A percentile compares a stretch with the other conserved stretches of the same genome.
These are phyloP conservation scores for Dryadula phaetusa DNA, from an alignment of 2,888 invertebrate genomes.

Conservation along the genomic window DNA sequence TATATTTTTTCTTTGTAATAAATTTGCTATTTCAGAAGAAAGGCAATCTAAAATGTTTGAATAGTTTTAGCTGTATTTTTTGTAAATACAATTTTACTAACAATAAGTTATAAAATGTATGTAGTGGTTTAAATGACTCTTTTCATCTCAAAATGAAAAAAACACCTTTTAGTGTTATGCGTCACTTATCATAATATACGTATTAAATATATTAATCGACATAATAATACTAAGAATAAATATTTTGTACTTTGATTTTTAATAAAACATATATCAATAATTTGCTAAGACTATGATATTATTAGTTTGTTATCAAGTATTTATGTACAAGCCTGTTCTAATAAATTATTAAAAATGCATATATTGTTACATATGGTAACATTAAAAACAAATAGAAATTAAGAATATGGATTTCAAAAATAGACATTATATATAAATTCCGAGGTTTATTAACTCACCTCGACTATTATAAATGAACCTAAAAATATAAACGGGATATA, in stretches of 20 bases:
- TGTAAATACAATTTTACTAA: slow-evolving; percentile 21
- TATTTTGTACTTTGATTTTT: slow-evolving; percentile 36
- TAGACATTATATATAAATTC: slow-evolving; percentile 30
- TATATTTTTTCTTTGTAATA: slow-evolving; percentile 81
- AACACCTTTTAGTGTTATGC: neutral
- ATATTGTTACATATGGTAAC: slow-evolving; percentile 29
- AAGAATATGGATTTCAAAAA: slow-evolving; percentile 35
- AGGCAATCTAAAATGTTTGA: slow-evolving; percentile 58
- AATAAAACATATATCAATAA: slow-evolving; percentile 37
- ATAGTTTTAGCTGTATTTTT: slow-evolving; percentile 22
- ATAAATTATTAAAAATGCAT: slow-evolving; percentile 19
- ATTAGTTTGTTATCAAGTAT: slow-evolving; percentile 28
- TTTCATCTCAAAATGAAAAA: neutral
- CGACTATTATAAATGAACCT: slow-evolving; percentile 42
- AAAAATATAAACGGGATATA: slow-evolving; percentile 53
- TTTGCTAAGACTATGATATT: slow-evolving; percentile 34
- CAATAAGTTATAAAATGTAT: slow-evolving; percentile 37
- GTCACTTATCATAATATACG: slow-evolving; percentile 2
- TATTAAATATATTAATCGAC: neutral
- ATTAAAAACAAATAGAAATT: slow-evolving; percentile 29
- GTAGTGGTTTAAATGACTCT: slow-evolving; percentile 12
- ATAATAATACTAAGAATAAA: slow-evolving; percentile 10
- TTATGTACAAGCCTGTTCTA: slow-evolving; percentile 19
- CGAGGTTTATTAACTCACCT: slow-evolving; percentile 31
- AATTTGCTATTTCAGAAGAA: slow-evolving; percentile 78